Conservation (phyloP, 2,888 invertebrate genomes). For the Pseudeuparius sepicola region DNA sequence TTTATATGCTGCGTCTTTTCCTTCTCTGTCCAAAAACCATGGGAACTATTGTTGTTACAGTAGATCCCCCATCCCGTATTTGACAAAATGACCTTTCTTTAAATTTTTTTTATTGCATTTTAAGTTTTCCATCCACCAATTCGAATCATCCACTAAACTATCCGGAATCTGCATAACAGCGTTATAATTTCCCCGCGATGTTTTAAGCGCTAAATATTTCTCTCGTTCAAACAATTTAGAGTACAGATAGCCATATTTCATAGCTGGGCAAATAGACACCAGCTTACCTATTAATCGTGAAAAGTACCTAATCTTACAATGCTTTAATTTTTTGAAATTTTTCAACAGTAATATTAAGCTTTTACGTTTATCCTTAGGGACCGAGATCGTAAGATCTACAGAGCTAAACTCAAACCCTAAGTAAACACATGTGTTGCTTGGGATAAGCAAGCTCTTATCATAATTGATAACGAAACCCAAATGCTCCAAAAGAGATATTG, state of each 20-base stretch:
- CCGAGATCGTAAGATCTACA: slow-evolving; percentile 12
- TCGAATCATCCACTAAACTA: slow-evolving; percentile 6
- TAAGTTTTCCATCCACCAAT: slow-evolving; percentile 13
- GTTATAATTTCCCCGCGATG: slow-evolving; percentile 12
- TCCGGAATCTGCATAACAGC: slow-evolving; percentile 7
- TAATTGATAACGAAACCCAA: slow-evolving; percentile 23
- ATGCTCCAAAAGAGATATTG: slow-evolving; percentile 10
- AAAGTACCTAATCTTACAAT: slow-evolving; percentile 15
- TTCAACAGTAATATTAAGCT: slow-evolving; percentile 6
- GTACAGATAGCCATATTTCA: no score
- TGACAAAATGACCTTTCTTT: slow-evolving; percentile 19
- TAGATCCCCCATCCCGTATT: slow-evolving; percentile 19
- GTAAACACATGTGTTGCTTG: slow-evolving; percentile 17
- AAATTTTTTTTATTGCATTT: slow-evolving; percentile 14
- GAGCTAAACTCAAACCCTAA: slow-evolving; percentile 20
- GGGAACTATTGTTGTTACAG: slow-evolving; percentile 12
- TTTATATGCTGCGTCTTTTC: slow-evolving; percentile 18
- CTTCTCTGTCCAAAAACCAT: slow-evolving; percentile 18
- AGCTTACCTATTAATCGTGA: no score
- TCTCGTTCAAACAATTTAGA: no score
- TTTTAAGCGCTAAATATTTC: slow-evolving; percentile 16
- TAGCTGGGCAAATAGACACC: no score
- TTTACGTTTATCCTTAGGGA: slow-evolving; percentile 13
- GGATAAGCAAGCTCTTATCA: slow-evolving; percentile 18
- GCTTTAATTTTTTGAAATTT: slow-evolving; percentile 9